Conservation (phyloP, 2,113 vertebrate genomes). For the Brevimyrus niger region DNA sequence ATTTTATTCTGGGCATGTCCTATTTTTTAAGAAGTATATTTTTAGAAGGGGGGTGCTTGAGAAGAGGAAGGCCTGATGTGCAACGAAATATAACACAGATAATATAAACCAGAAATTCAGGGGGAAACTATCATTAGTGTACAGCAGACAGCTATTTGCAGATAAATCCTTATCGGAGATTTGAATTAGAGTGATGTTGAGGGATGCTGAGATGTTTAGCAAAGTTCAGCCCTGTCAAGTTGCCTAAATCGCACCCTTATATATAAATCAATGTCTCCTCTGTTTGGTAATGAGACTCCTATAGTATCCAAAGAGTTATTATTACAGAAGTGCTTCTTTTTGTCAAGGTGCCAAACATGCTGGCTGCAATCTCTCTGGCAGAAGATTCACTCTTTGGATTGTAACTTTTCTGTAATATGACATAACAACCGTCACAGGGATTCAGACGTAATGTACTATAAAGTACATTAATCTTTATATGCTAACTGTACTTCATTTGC, state of each 20-base stretch:
- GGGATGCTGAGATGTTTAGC: not conserved
- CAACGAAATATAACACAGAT: not conserved
- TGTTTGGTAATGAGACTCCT: not conserved
- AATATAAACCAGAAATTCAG: not conserved
- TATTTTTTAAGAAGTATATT: not conserved
- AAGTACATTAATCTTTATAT: not conserved
- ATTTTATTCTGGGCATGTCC: not conserved
- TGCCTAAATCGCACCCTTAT: not conserved
- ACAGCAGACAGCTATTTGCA: not conserved
- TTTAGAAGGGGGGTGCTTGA: not conserved
- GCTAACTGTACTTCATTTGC: too few relatives aligned
- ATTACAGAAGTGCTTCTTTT: not conserved
- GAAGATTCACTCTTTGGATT: not conserved
- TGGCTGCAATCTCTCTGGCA: not conserved
- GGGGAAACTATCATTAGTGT: not conserved
- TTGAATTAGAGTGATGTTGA: not conserved
- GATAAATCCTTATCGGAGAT: not conserved
- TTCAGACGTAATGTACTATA: not conserved
- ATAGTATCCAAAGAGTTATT: not conserved
- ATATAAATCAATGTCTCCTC: not conserved
- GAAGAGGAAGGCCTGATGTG: not conserved
- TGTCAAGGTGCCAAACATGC: not conserved
- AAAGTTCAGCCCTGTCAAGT: not conserved
- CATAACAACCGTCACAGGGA: not conserved
- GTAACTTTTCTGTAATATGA: not conserved